phyloP scores from a whole-genome alignment of 1,140 invertebrate genomes.

The Sweltsa coloradensis region DNA sequence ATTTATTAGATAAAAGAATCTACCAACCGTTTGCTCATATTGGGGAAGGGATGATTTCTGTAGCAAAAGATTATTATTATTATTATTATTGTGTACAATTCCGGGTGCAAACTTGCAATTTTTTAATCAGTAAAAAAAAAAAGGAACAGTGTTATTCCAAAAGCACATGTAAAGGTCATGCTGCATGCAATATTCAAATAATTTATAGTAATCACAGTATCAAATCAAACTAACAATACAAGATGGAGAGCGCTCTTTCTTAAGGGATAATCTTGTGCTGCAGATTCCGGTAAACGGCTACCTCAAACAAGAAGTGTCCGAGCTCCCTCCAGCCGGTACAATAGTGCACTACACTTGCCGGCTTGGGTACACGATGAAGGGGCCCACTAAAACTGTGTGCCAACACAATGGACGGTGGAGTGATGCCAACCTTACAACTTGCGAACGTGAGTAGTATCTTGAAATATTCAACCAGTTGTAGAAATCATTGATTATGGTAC shows the following conservation, averaged over 20 bases:
- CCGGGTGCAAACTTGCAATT: too few relatives aligned
- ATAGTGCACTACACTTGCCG: slow-evolving; percentile 30
- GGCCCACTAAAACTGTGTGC: slow-evolving; percentile 27
- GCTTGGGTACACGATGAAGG: slow-evolving; percentile 28
- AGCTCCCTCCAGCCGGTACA: slow-evolving; percentile 16
- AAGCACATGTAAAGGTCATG: too few relatives aligned
- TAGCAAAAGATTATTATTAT: too few relatives aligned
- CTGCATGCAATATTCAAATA: slow-evolving; percentile 1
- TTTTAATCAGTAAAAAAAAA: too few relatives aligned
- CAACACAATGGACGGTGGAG: slow-evolving; percentile 34
- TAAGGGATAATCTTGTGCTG: slow-evolving; percentile 14
- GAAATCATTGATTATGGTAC: too few relatives aligned
- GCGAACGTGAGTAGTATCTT: slow-evolving; percentile 27
- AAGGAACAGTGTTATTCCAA: too few relatives aligned
- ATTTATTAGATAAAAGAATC: too few relatives aligned
- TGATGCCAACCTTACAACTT: slow-evolving; percentile 25
- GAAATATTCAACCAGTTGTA: too few relatives aligned
- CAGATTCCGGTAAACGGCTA: slow-evolving; percentile 29
- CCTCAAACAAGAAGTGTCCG: slow-evolving; percentile 20
- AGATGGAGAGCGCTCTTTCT: slow-evolving; percentile 6
- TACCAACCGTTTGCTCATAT: too few relatives aligned
- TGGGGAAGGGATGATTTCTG: too few relatives aligned
- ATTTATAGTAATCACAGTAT: slow-evolving; percentile 6
- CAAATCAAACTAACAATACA: too few relatives aligned
- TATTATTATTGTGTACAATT: too few relatives aligned